These are phyloP conservation scores for Morus bassanus DNA, from an alignment of 2,797 vertebrate species.

Conservation along the genomic window DNA sequence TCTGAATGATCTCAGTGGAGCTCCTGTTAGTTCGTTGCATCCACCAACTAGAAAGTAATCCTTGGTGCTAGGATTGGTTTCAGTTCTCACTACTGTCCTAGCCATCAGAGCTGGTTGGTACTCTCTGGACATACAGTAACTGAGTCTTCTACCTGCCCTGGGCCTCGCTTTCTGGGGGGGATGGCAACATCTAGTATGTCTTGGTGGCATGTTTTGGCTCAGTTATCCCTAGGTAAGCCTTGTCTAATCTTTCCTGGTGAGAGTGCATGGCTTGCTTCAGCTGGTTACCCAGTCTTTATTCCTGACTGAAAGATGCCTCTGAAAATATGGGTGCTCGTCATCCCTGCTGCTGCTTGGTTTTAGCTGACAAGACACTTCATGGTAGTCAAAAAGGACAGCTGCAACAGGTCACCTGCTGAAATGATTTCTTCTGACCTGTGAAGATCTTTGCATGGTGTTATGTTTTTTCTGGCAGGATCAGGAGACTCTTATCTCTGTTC, in stretches of 20 bases:
- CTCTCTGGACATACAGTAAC: background rate
- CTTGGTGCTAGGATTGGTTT: background rate
- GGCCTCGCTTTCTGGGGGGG: background rate
- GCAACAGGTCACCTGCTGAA: background rate
- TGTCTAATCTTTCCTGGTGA: background rate
- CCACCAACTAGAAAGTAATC: background rate
- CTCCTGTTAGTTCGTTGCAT: background rate
- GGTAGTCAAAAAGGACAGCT: background rate
- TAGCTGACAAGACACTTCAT: background rate
- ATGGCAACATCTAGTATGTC: background rate
- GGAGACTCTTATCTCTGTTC: background rate
- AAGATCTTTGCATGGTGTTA: background rate
- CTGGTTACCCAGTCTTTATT: background rate
- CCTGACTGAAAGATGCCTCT: background rate
- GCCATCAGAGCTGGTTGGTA: background rate
- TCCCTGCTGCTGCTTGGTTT: background rate
- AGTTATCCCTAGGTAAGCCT: background rate
- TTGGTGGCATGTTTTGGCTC: background rate
- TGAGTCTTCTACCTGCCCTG: background rate
- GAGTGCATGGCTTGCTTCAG: background rate
- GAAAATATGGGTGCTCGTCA: background rate
- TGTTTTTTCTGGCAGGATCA: background rate
- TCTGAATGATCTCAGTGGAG: background rate
- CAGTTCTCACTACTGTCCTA: background rate
- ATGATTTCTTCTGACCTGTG: background rate